These are phyloP conservation scores for Lophius piscatorius DNA, from an alignment of 2,113 vertebrate species.

Conservation along the genomic window DNA sequence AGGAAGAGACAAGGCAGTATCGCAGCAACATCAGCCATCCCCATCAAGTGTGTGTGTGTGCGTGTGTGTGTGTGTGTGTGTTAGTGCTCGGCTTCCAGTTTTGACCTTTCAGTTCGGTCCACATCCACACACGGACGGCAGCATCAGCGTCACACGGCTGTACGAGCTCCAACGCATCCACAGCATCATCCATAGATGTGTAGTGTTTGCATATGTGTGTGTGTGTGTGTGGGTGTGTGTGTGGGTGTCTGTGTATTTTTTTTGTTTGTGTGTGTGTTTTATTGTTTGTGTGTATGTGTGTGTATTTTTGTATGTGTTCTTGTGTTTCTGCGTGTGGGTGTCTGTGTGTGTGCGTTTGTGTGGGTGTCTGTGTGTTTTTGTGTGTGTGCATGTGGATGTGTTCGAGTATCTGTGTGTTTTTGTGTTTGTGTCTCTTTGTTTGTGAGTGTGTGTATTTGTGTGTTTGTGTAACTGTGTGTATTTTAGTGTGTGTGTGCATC, in stretches of 20 bases:
- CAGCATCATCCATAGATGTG: slow-evolving; percentile 20
- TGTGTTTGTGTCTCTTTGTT: slow-evolving; percentile 9
- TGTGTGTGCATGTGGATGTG: slow-evolving; percentile 11
- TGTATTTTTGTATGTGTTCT: too few relatives aligned
- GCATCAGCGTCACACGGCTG: slow-evolving; percentile 53
- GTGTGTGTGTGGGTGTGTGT: slow-evolving; percentile 19
- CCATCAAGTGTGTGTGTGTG: slow-evolving; percentile 18
- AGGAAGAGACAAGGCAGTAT: slow-evolving; percentile 27
- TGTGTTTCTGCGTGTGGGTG: too few relatives aligned
- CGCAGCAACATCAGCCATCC: slow-evolving; percentile 29
- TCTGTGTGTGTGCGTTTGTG: neutral
- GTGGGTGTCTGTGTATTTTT: slow-evolving; percentile 1
- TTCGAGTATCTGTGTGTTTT: slow-evolving; percentile 11
- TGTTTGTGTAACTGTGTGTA: neutral
- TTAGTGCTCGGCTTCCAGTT: slow-evolving; percentile 24
- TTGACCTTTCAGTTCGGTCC: slow-evolving; percentile 33
- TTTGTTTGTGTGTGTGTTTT: slow-evolving; percentile 10
- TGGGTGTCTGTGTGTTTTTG: slow-evolving; percentile 15
- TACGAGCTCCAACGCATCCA: slow-evolving; percentile 24
- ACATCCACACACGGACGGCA: slow-evolving; percentile 24
- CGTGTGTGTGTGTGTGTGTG: slow-evolving; percentile 5
- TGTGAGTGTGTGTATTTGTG: slow-evolving; percentile 13
- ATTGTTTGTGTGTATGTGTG: slow-evolving; percentile 1
- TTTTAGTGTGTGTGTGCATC: slow-evolving; percentile 14
- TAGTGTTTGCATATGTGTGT: neutral